Evolutionary conservation across 2,888 invertebrate genomes (phyloP).

Genomic region (Hemaris fuciformis): DNA sequence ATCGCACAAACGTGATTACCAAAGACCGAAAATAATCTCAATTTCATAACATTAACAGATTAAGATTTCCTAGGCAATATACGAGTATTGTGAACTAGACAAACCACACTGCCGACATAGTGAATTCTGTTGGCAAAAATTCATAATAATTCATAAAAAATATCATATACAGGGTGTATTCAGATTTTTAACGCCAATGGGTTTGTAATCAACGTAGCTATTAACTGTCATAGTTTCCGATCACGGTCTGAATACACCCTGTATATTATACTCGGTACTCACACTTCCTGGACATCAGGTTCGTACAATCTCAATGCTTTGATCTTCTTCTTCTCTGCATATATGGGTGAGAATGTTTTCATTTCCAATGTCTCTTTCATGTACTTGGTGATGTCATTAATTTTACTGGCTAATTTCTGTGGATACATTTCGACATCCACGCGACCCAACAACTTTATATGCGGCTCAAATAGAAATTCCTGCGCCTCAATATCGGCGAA

Average conservation of each 20-base stretch:
- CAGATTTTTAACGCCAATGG: no score
- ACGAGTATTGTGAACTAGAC: no score
- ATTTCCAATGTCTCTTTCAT: slow-evolving; percentile 76
- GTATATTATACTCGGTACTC: no score
- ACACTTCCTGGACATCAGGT: slow-evolving; percentile 92
- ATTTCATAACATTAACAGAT: no score
- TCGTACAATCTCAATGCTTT: slow-evolving; percentile 92
- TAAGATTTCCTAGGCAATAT: no score
- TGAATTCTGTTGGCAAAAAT: no score
- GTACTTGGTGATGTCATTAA: slow-evolving; percentile 65
- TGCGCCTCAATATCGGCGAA: slow-evolving; percentile 68
- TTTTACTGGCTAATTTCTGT: slow-evolving; percentile 66
- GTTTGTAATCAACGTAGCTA: not conserved
- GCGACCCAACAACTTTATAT: slow-evolving; percentile 78
- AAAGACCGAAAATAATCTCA: no score
- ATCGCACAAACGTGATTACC: no score
- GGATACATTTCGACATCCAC: slow-evolving; percentile 85
- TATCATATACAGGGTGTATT: no score
- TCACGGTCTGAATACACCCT: not conserved
- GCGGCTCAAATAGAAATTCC: slow-evolving; percentile 76
- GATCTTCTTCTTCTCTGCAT: slow-evolving; percentile 85
- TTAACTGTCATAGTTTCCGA: no score
- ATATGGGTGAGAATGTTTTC: slow-evolving; percentile 80
- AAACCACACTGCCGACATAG: no score
- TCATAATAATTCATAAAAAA: no score